Conservation (phyloP, 2,797 vertebrate species). For the Girardinus metallicus region DNA sequence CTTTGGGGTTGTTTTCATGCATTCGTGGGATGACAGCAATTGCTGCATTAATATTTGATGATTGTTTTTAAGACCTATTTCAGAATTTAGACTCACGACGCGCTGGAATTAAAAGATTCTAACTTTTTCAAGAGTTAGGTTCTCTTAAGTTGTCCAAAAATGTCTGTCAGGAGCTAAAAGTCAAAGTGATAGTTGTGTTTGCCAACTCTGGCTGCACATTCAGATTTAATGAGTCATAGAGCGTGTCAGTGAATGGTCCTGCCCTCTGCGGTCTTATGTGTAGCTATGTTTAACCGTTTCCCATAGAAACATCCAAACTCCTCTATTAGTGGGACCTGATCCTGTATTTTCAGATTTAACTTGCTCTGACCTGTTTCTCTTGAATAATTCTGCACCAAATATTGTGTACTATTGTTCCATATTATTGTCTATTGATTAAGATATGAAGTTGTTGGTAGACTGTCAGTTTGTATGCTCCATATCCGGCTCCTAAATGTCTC, state of each 20-base stretch:
- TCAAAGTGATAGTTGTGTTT: not conserved
- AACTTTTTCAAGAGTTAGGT: not conserved
- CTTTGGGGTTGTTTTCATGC: not conserved
- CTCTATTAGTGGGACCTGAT: not conserved
- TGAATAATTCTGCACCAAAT: not conserved
- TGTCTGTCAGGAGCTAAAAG: not conserved
- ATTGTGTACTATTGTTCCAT: not conserved
- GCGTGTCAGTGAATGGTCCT: slow-evolving; percentile 54
- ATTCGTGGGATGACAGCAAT: not conserved
- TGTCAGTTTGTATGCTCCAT: not conserved
- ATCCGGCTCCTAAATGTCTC: not conserved
- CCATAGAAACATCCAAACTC: not conserved
- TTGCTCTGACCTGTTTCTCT: not conserved
- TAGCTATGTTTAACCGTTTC: slow-evolving; percentile 43
- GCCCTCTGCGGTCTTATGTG: slow-evolving; percentile 43
- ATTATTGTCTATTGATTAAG: not conserved
- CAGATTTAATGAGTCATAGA: slow-evolving; percentile 64
- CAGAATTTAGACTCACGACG: not conserved
- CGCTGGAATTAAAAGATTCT: not conserved
- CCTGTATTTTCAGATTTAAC: not conserved
- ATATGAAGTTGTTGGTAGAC: not conserved
- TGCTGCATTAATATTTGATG: not conserved
- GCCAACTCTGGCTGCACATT: slow-evolving; percentile 35
- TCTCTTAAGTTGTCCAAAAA: slow-evolving; percentile 1
- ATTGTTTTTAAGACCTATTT: not conserved